phyloP scores from a whole-genome alignment of 2,113 vertebrate genomes.

The Junco hyemalis region DNA sequence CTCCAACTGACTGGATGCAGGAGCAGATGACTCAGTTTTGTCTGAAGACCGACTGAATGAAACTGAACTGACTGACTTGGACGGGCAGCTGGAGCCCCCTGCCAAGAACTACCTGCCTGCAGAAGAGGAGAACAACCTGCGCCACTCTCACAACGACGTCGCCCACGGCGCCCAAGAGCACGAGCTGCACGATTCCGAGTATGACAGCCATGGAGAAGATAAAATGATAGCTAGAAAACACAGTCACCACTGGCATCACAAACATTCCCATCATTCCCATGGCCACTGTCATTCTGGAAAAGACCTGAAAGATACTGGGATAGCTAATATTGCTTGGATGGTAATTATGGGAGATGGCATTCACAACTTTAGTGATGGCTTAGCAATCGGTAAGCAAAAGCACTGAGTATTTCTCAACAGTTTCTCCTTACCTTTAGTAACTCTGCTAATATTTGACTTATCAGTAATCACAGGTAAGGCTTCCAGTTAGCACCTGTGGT shows the following conservation, averaged over 20 bases:
- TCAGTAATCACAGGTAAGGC: background rate
- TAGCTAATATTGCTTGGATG: conserved; percentile 99
- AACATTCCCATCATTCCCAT: conserved; percentile 87
- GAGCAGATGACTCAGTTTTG: conserved; percentile 75
- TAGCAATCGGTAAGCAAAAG: conserved; percentile 88
- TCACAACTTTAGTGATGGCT: conserved; percentile 98
- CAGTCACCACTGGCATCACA: conserved; percentile 76
- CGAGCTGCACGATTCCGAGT: conserved; percentile 62
- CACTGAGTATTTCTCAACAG: background rate
- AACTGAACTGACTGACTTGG: conserved; percentile 86
- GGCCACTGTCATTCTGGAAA: conserved; percentile 96
- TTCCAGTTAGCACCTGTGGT: background rate
- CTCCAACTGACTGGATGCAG: conserved; percentile 49
- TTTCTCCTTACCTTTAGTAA: conserved; percentile 1
- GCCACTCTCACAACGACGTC: conserved; percentile 65
- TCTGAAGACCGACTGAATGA: conserved; percentile 87
- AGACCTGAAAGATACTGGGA: conserved; percentile 94
- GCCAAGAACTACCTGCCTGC: conserved; percentile 74
- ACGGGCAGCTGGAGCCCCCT: conserved; percentile 81
- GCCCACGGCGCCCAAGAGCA: conserved; percentile 53
- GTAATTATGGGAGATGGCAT: conserved; percentile 99
- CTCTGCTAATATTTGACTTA: background rate
- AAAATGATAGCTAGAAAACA: conserved; percentile 79
- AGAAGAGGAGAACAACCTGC: conserved; percentile 73
- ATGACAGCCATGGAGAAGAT: conserved; percentile 70